A percentile compares a stretch with the other conserved stretches of the same genome.
Conservation (phyloP, 2,113 vertebrate genomes). For the Rhipidura dahli region DNA sequence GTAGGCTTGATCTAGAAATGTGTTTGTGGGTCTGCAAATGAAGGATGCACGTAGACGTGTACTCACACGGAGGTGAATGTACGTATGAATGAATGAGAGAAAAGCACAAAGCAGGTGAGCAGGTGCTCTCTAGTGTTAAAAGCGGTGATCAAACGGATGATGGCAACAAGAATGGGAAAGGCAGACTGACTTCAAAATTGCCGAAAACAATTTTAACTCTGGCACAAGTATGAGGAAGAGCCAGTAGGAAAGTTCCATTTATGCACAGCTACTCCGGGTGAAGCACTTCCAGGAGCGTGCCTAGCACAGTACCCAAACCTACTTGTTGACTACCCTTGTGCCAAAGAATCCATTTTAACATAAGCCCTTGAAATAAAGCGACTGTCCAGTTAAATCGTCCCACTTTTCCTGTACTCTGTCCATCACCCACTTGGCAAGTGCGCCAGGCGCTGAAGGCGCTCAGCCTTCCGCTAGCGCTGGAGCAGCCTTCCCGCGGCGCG, state of each 20-base stretch:
- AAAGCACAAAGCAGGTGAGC: constrained; percentile 52
- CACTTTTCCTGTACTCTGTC: neutral
- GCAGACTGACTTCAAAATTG: neutral
- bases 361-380: neutral
- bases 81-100: neutral
- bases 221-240: neutral
- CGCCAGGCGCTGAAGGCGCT: neutral
- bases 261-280: accelerated
- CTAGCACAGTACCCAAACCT: neutral
- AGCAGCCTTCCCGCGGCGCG: neutral
- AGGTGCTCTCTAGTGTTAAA: constrained; percentile 64
- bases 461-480: neutral
- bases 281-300: neutral
- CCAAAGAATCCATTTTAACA: neutral
- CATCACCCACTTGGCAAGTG: neutral
- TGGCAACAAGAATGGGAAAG: neutral
- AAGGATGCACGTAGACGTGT: neutral
- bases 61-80: neutral
- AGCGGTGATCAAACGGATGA: neutral
- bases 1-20: neutral
- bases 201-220: neutral
- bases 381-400: neutral
- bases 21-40: neutral
- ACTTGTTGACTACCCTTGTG: neutral
- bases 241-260: neutral